A percentile compares a stretch with the other conserved stretches of the same genome.
Evolutionary conservation across 2,888 invertebrate species (phyloP).

Genomic region (Harmothoe impar): DNA sequence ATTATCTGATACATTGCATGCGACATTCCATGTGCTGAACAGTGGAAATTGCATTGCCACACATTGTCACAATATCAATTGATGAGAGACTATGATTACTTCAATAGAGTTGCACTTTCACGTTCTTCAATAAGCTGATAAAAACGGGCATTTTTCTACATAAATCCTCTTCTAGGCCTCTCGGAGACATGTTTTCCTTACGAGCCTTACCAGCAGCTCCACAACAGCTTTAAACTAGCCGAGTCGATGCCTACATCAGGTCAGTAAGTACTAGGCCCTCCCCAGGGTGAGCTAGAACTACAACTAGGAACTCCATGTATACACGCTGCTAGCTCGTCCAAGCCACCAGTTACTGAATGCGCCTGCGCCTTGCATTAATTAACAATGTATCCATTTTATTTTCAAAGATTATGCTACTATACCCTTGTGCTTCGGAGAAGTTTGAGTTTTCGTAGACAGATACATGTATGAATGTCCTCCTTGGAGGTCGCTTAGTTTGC

Average conservation of each 20-base stretch:
- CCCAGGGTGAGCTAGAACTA: neutral
- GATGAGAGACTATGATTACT: no score
- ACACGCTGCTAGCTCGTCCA: neutral
- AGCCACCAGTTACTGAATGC: neutral
- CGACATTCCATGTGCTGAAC: no score
- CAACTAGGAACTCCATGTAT: neutral
- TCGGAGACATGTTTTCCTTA: slow-evolving; percentile 15
- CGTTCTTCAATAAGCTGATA: no score
- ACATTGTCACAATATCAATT: no score
- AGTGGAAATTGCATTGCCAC: no score
- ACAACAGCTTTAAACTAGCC: neutral
- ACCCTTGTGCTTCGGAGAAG: neutral
- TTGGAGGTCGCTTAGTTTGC: neutral
- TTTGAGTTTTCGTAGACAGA: neutral
- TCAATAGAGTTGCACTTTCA: no score
- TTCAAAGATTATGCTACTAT: neutral
- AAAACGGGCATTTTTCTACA: neutral
- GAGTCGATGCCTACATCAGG: neutral
- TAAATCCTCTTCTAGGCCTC: neutral
- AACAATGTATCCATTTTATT: neutral
- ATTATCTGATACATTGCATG: no score
- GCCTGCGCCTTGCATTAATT: slow-evolving; percentile 1
- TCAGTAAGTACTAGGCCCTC: neutral
- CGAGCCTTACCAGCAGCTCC: neutral
- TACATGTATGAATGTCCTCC: neutral